Evolutionary conservation across 2,113 vertebrate genomes (phyloP).

Genomic region (Callorhinus ursinus): DNA sequence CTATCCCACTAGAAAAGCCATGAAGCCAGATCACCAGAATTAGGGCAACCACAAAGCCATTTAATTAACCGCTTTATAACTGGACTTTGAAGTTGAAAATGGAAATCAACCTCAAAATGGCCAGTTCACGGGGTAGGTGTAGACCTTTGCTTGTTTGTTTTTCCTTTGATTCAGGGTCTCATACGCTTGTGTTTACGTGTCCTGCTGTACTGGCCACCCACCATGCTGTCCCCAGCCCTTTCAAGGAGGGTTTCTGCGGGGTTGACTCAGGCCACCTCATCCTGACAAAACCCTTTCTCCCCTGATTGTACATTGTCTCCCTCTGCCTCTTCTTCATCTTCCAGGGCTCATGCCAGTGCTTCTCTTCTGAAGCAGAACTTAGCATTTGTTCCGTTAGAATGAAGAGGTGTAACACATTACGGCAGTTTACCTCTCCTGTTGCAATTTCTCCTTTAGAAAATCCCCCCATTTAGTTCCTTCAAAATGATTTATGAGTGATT

Average conservation of each 20-base stretch:
- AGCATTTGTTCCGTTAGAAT: not conserved
- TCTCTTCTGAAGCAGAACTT: not conserved
- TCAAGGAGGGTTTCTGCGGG: not conserved
- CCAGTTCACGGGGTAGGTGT: accelerated
- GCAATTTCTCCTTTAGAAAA: not conserved
- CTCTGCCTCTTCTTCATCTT: not conserved
- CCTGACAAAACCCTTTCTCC: not conserved
- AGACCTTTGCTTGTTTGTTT: not conserved
- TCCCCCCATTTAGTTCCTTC: not conserved
- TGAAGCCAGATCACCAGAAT: not conserved
- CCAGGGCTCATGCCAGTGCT: not conserved
- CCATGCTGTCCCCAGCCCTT: not conserved
- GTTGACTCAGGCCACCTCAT: not conserved
- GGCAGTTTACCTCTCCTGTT: not conserved
- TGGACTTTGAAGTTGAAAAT: not conserved
- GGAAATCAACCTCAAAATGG: not conserved
- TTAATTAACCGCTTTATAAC: not conserved
- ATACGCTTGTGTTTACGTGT: not conserved
- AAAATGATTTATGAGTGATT: accelerated
- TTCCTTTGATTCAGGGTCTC: not conserved
- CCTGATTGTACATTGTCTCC: not conserved
- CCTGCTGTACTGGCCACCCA: not conserved
- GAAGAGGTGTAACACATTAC: not conserved
- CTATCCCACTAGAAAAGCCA: not conserved
- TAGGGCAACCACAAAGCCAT: not conserved